Conservation (phyloP, 1,140 invertebrate genomes). For the Acromyrmex heyeri region DNA sequence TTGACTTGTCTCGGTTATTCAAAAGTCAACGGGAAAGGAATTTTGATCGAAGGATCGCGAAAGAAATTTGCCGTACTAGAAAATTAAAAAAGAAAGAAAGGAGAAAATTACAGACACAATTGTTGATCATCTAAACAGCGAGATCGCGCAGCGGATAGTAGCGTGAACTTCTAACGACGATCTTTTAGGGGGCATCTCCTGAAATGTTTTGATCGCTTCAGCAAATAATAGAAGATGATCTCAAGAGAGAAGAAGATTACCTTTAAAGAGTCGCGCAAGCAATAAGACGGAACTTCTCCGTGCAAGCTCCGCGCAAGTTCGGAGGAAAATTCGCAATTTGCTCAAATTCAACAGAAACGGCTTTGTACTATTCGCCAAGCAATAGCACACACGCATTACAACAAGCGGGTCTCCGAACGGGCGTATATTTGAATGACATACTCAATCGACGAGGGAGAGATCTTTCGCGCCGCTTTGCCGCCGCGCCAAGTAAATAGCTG, state of each 20-base stretch:
- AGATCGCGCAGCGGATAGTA: background rate
- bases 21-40: background rate
- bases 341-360: slow-evolving; percentile 53
- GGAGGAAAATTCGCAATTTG: slow-evolving; percentile 45
- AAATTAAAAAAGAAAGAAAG: slow-evolving; percentile 32
- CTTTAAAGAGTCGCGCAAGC: slow-evolving; percentile 23
- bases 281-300: slow-evolving; percentile 33
- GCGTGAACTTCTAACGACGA: background rate
- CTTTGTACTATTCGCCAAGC: slow-evolving; percentile 62
- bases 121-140: slow-evolving; percentile 5
- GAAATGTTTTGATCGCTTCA: slow-evolving; percentile 8
- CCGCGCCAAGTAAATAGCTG: slow-evolving; percentile 46
- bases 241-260: slow-evolving; percentile 14
- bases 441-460: slow-evolving; percentile 50
- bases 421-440: slow-evolving; percentile 51
- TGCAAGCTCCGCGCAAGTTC: background rate
- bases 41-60: background rate
- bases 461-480: slow-evolving; percentile 13
- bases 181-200: background rate
- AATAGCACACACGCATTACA: slow-evolving; percentile 28
- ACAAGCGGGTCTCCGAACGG: slow-evolving; percentile 40
- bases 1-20: slow-evolving; percentile 16
- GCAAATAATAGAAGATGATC: background rate
- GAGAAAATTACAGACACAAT: background rate
- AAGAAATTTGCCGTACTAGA: background rate